Conservation (phyloP, 2,113 vertebrate genomes). For the Lipophrys pholis region DNA sequence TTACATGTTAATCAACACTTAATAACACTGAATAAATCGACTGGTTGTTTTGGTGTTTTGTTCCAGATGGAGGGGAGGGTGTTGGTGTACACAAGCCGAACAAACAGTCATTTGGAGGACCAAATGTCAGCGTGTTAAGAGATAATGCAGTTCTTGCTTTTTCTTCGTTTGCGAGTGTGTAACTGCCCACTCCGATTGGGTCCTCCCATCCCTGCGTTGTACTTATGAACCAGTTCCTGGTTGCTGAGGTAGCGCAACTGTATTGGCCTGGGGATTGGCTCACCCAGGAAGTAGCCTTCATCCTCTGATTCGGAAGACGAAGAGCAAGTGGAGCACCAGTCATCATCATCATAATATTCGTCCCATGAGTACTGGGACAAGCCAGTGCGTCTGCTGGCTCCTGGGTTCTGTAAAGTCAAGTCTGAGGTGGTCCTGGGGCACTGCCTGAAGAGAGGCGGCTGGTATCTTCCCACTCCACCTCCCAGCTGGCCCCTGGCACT, state of each 20-base stretch:
- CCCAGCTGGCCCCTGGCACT: conserved; percentile 85
- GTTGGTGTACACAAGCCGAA: conserved; percentile 44
- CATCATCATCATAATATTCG: conserved; percentile 86
- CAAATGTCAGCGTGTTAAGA: conserved; percentile 83
- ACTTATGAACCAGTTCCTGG: conserved; percentile 96
- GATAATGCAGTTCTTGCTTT: conserved; percentile 99
- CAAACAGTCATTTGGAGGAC: conserved; percentile 1
- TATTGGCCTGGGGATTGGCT: conserved; percentile 93
- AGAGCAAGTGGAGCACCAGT: conserved; percentile 98
- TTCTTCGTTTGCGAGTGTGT: conserved; percentile 93
- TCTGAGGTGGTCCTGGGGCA: conserved; percentile 97
- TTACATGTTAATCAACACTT: conserved; percentile 71
- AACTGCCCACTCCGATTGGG: conserved; percentile 90
- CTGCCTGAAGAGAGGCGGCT: conserved; percentile 88
- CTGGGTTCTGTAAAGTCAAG: conserved; percentile 94
- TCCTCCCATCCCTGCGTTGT: conserved; percentile 85
- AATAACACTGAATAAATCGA: conserved; percentile 60
- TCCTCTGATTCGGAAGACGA: conserved; percentile 98
- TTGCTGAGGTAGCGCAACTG: conserved; percentile 94
- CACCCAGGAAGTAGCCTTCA: conserved; percentile 97
- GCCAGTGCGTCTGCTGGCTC: conserved; percentile 85
- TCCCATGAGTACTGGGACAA: conserved; percentile 90
- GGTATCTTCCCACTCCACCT: conserved; percentile 68
- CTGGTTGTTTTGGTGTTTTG: conserved; percentile 32
- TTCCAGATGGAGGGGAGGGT: conserved; percentile 47